Evolutionary conservation across 2,888 invertebrate species (phyloP), one percentile per base, ranked within the genome.

Genomic region (Axea sp.): DNA sequence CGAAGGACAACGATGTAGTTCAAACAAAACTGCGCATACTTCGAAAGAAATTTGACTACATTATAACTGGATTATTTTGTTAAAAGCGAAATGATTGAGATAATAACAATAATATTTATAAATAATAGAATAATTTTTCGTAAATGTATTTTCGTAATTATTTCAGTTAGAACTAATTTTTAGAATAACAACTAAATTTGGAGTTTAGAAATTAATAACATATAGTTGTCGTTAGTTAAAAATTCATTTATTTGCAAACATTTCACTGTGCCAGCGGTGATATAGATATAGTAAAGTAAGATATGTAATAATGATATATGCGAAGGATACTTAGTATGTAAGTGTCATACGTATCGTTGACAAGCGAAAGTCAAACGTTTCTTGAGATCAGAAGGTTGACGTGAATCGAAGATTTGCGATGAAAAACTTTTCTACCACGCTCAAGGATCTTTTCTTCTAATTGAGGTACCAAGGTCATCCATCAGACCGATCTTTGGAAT

Each of bases 1-100:
- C 49, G 75, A 76, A 77, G 76, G 76, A 75, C 77, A 69, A 51
- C 67, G 64, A 65, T 59, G 73, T 74, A 67, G 69, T 71, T 69
- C 60, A 64, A 73, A 75, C 62, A 68, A 72, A 73, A 65, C 72
- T 37, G 35, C 53, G 55, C 19, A 3, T 22, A 37, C 19, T 12
- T 39, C 7, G 7, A 33, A 28, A 53, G 49, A 62, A 28, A 60
- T 45, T 45, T 12, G 37, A 60, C 31, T 41, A 14, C 5, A 24
- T 64, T 51, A 64, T 64, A 64, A 64, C 41, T 41, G 62, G 62
- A 64, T 64, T 67, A 57, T 67, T 39, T 49, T 26, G 31, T 24
- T 37, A 15, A n/a, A 28, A 49, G 14, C 7, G 39, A 51, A n/a
- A 7, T 19, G 24, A 62, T 37, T 30, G 9, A 15, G 24, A 30